These are phyloP conservation scores for Eclectus roratus DNA, from an alignment of 2,113 vertebrate genomes.

Conservation along the genomic window DNA sequence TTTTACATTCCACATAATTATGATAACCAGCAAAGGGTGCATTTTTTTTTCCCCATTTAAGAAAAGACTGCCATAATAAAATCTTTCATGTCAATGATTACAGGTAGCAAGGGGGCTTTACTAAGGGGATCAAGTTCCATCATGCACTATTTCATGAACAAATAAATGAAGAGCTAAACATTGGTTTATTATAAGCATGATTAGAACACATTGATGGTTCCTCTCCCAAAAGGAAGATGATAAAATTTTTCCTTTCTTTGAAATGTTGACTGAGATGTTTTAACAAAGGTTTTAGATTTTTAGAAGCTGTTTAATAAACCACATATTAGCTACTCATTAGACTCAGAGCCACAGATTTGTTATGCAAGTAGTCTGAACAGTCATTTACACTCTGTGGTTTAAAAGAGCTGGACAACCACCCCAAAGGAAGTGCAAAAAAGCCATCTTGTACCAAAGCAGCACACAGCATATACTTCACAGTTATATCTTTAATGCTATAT, in stretches of 20 bases:
- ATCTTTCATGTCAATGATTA: not conserved
- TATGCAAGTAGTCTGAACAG: not conserved
- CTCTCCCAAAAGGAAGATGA: not conserved
- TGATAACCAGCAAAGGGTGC: not conserved
- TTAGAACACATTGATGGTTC: not conserved
- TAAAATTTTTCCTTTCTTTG: not conserved
- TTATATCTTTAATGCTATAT: not conserved
- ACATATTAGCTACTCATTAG: not conserved
- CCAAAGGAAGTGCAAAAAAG: not conserved
- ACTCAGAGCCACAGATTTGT: not conserved
- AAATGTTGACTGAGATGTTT: not conserved
- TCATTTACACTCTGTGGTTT: not conserved
- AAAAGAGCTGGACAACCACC: not conserved
- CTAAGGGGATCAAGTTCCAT: not conserved
- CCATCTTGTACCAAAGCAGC: not conserved
- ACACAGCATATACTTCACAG: not conserved
- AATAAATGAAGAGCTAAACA: not conserved
- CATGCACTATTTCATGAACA: not conserved
- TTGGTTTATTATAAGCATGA: not conserved
- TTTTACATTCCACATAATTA: not conserved
- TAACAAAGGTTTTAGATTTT: not conserved
- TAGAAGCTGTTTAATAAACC: not conserved
- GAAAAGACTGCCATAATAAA: not conserved
- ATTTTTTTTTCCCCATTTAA: not conserved
- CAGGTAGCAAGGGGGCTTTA: not conserved